Base-by-base conservation (phyloP, 2,113 vertebrate genomes). In the Mesitornis unicolor region DNA sequence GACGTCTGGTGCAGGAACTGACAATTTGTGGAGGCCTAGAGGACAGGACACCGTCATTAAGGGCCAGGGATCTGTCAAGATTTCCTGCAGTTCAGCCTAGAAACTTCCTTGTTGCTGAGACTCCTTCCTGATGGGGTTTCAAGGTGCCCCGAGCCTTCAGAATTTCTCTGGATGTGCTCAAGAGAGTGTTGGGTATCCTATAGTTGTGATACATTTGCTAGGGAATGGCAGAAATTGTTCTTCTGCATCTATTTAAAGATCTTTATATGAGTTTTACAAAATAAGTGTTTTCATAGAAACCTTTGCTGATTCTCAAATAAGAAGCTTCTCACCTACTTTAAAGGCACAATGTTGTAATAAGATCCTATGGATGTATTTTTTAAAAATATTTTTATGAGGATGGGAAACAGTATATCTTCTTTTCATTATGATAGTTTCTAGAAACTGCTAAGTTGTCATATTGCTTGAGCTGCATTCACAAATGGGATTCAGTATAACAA, bases 401-500 rank as follows among this genome's bases (percentile, higher is more conserved):
- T 76, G 28, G 11, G 26, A 85, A 90, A 64, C 8, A 47, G 28
- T 50, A 61, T 54, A 14, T 35, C 5, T 54, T 57, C 8, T 60
- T 81, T 53, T 63, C 24, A 79, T 45, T 85, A 85, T 25, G 24
- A 38, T 33, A 47, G 14, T 9, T 87, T 90, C 81, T 87, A 59
- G 63, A 92, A 75, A 20, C 59, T 47, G 59, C 11, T 83, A 64
- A 84, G 11, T 75, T 29, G 33, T 79, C 6, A 7, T 38, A 57
- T 57, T 93, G 67, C 71, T 83, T 84, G 60, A 40, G 85, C 24
- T 50, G 4, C 13, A 47, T 89, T 86, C 65, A 76, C 53, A 93
- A 87, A 87, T 38, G n/a, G 17, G 36, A 51, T 94, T 92, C n/a
- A 60, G 45, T 63, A 31, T 57, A 90, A 43, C n/a, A 78, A 40